Evolutionary conservation across 1,140 invertebrate species (phyloP).

Genomic region (Medauroidea extradentata): DNA sequence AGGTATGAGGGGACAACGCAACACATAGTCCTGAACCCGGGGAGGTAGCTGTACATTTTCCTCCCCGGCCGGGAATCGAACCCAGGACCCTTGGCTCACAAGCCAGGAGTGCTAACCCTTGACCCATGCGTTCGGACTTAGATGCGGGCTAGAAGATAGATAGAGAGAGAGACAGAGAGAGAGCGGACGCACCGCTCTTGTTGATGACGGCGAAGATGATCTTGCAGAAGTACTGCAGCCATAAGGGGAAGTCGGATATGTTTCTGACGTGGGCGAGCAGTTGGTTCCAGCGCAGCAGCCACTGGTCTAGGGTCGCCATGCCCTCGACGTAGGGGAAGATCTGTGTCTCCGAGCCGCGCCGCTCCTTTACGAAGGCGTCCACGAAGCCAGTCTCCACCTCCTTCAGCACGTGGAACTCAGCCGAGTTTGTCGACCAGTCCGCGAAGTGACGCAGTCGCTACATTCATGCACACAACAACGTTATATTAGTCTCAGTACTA

Average conservation of each 20-base stretch:
- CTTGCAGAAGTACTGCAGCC: constrained; percentile 65
- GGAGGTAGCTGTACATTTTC: no score
- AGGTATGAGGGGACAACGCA: no score
- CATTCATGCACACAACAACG: no score
- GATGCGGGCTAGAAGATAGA: neutral
- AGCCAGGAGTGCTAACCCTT: no score
- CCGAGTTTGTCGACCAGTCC: constrained; percentile 64
- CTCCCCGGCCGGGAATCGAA: no score
- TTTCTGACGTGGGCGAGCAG: constrained; percentile 50
- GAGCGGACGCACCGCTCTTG: constrained; percentile 49
- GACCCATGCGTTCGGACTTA: no score
- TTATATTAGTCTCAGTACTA: no score
- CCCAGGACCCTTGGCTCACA: no score
- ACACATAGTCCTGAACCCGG: no score
- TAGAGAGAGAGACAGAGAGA: no score
- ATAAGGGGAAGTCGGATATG: constrained; percentile 59
- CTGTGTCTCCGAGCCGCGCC: constrained; percentile 29
- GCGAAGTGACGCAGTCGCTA: constrained; percentile 66
- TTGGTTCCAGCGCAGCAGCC: constrained; percentile 61
- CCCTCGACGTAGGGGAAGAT: neutral
- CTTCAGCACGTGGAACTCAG: constrained; percentile 61
- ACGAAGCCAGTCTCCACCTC: constrained; percentile 63
- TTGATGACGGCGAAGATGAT: constrained; percentile 67
- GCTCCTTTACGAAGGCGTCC: constrained; percentile 51
- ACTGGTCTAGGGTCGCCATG: constrained; percentile 45